Conservation (phyloP, 2,888 invertebrate genomes). For the Agrochola macilenta region DNA sequence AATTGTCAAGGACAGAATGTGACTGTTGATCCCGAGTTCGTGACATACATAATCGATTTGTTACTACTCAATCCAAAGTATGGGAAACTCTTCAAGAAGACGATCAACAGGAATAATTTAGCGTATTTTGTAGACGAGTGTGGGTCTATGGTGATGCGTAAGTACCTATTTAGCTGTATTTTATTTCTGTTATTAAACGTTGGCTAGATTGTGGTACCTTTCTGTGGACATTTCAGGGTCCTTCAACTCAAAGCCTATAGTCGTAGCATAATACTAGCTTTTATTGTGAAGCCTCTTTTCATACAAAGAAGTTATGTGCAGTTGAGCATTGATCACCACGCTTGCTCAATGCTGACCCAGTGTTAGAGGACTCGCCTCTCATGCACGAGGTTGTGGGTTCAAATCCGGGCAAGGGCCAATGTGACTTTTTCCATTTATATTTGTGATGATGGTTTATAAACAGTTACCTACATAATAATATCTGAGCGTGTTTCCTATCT, state of each 20-base stretch:
- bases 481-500: not conserved
- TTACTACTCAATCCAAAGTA: conserved; percentile 90
- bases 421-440: not conserved
- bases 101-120: conserved; percentile 86
- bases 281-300: not conserved
- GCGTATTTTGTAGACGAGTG: conserved; percentile 90
- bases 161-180: conserved; percentile 54
- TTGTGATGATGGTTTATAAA: not conserved
- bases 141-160: conserved; percentile 85
- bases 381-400: not conserved
- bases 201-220: too few species aligned
- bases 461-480: not conserved
- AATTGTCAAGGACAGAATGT: conserved; percentile 86
- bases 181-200: not conserved
- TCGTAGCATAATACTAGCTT: not conserved
- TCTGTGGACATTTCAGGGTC: too few species aligned
- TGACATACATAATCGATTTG: conserved; percentile 88
- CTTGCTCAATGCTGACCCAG: not conserved
- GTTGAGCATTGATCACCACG: not conserved
- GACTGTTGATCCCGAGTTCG: conserved; percentile 86
- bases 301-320: not conserved
- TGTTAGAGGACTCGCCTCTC: not conserved
- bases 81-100: conserved; percentile 86
- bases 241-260: too few species aligned
- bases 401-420: not conserved